Percentiles rank a stretch among this genome's conserved stretches.
These are phyloP conservation scores for Hypena proboscidalis DNA, from an alignment of 2,888 invertebrate species.

Conservation along the genomic window DNA sequence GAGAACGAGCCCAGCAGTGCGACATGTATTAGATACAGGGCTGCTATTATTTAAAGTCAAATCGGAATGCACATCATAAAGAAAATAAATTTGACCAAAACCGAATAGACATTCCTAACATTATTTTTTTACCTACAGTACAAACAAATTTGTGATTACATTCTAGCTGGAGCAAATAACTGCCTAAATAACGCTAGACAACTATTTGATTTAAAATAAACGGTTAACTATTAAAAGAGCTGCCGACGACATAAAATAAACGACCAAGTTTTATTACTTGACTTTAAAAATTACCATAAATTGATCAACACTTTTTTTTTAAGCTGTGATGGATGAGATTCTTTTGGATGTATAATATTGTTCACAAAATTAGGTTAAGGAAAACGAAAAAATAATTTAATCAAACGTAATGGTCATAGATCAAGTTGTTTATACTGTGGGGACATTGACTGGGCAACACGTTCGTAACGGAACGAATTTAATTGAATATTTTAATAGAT, in stretches of 20 bases:
- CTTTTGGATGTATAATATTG: conserved; percentile 25
- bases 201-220: neutral
- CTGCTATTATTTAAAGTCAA: no score
- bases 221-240: conserved; percentile 1
- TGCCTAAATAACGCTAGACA: neutral
- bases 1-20: no score
- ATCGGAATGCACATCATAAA: no score
- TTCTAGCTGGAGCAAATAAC: no score
- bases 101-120: no score
- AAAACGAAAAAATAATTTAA: conserved; percentile 1
- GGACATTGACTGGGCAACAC: neutral
- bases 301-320: conserved; percentile 12
- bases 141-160: no score
- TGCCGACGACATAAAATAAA: conserved; percentile 28
- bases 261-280: conserved; percentile 23
- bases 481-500: neutral
- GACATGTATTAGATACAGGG: no score
- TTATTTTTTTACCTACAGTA: no score
- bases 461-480: neutral
- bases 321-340: conserved; percentile 30
- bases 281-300: conserved; percentile 23
- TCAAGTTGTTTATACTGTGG: neutral
- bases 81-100: no score
- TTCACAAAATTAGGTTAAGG: conserved; percentile 13
- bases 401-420: neutral